Evolutionary conservation across 1,140 invertebrate species (phyloP).

Genomic region (Heliothis subflexa): DNA sequence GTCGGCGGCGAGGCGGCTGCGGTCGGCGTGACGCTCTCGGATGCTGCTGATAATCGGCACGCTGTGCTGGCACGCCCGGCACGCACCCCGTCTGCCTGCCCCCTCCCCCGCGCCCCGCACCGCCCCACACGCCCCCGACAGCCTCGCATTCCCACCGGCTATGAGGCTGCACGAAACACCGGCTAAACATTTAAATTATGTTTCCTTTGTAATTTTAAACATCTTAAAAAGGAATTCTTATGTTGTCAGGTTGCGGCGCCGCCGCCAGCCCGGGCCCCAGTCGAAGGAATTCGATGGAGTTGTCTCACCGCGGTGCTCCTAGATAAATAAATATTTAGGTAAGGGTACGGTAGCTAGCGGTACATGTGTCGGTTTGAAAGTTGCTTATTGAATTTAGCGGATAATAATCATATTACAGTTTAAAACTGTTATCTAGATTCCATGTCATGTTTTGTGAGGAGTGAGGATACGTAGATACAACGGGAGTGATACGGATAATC

Average conservation of each 20-base stretch:
- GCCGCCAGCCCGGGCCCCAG: neutral
- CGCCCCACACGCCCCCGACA: neutral
- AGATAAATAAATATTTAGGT: neutral
- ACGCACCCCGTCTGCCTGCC: constrained; percentile 1
- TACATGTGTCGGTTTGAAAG: no score
- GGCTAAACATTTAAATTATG: constrained; percentile 48
- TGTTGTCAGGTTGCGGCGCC: neutral
- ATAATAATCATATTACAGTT: no score
- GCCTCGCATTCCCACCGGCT: constrained; percentile 27
- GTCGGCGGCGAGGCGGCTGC: neutral
- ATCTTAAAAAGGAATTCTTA: constrained; percentile 42
- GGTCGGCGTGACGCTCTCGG: neutral
- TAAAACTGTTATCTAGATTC: no score
- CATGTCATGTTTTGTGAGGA: no score
- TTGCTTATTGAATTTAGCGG: no score
- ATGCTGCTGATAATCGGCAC: constrained; percentile 15
- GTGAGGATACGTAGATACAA: no score
- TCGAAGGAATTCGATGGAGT: constrained; percentile 20
- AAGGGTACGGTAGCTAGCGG: neutral
- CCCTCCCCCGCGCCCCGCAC: neutral
- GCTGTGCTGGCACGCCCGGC: constrained; percentile 37
- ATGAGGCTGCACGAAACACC: constrained; percentile 25
- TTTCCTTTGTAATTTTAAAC: constrained; percentile 42
- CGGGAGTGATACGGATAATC: no score
- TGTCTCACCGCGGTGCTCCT: neutral